Evolutionary conservation across 2,113 vertebrate genomes (phyloP).

Genomic region (Pseudonaja textilis): DNA sequence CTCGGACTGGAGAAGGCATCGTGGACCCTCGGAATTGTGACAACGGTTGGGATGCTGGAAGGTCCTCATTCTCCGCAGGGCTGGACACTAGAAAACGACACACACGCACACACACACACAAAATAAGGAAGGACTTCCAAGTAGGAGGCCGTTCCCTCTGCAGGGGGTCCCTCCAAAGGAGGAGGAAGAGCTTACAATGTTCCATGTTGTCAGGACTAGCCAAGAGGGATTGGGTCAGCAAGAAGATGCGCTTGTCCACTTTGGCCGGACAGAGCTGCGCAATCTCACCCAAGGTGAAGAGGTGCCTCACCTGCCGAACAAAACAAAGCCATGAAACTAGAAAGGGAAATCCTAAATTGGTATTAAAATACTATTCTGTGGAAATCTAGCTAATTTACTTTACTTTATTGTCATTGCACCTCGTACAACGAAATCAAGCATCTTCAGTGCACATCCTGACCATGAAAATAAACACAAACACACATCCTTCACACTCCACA

Average conservation of each 20-base stretch:
- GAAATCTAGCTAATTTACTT: neutral
- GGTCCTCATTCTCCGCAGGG: conserved; percentile 43
- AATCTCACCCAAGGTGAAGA: conserved; percentile 86
- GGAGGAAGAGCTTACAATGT: conserved; percentile 63
- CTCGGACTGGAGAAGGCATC: conserved; percentile 80
- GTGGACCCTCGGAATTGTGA: conserved; percentile 77
- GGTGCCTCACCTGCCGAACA: conserved; percentile 80
- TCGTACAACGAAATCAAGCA: too few species aligned
- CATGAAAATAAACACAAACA: too few species aligned
- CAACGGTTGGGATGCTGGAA: conserved; percentile 66
- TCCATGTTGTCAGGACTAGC: conserved; percentile 66
- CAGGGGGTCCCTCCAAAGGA: neutral
- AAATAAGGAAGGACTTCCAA: fast-evolving
- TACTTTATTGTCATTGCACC: too few species aligned
- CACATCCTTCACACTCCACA: too few species aligned
- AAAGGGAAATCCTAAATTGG: neutral
- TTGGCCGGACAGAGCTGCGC: conserved; percentile 85
- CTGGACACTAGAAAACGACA: conserved; percentile 29
- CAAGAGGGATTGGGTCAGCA: conserved; percentile 89
- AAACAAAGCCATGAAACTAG: conserved; percentile 21
- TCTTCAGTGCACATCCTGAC: too few species aligned
- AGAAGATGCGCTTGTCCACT: conserved; percentile 78
- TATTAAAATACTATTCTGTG: neutral
- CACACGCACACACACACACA: neutral
- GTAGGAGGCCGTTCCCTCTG: fast-evolving